phyloP scores from a whole-genome alignment of 2,888 invertebrate genomes.

The Leucozona laternaria region DNA sequence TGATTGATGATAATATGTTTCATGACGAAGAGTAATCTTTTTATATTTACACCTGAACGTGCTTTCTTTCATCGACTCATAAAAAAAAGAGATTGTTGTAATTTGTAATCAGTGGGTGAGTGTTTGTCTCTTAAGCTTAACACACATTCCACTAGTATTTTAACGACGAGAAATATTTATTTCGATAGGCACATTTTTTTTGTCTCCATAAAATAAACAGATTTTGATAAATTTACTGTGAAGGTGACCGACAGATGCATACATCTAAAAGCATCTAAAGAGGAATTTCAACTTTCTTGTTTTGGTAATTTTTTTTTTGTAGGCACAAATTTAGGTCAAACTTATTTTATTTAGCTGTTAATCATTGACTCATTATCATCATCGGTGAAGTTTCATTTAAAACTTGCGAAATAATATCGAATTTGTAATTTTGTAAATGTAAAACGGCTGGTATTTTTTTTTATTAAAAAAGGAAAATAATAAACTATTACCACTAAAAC shows the following conservation, averaged over 20 bases:
- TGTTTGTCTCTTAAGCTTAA: background rate
- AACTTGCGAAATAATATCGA: background rate
- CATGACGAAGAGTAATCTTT: slow-evolving; percentile 26
- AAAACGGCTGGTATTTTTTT: no score
- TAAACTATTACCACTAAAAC: no score
- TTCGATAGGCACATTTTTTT: background rate
- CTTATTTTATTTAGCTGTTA: background rate
- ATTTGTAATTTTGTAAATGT: no score
- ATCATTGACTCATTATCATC: background rate
- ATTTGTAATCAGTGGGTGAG: background rate
- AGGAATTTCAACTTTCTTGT: slow-evolving; percentile 25
- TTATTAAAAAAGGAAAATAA: background rate
- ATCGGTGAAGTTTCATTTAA: background rate
- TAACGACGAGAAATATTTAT: background rate
- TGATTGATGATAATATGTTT: slow-evolving; percentile 49
- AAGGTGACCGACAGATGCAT: slow-evolving; percentile 15
- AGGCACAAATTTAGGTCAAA: slow-evolving; percentile 10
- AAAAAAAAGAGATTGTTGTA: background rate
- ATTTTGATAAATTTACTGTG: background rate
- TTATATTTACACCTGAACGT: slow-evolving; percentile 22
- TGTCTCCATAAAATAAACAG: background rate
- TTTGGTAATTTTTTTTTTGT: background rate
- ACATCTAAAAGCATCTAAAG: background rate
- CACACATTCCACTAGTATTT: background rate
- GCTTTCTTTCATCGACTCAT: slow-evolving; percentile 13